Conservation (phyloP, 2,113 vertebrate species). For the Acanthisitta chloris region DNA sequence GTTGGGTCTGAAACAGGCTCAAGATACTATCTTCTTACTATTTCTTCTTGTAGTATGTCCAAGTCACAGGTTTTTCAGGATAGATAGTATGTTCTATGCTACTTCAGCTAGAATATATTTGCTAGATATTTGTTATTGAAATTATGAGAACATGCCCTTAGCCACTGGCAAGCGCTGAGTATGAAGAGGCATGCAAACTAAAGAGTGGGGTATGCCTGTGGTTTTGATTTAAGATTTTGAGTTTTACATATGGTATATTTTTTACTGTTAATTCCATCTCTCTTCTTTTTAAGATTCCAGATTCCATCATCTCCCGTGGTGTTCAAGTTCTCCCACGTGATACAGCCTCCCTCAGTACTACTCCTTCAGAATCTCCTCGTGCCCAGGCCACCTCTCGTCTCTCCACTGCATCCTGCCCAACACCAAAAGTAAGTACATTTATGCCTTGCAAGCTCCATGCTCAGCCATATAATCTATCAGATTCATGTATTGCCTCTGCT, state of each 20-base stretch:
- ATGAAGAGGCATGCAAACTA: background rate
- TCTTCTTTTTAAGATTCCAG: slow-evolving; percentile 87
- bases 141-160: background rate
- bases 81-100: background rate
- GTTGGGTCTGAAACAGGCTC: background rate
- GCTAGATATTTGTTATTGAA: background rate
- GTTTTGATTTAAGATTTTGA: background rate
- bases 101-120: background rate
- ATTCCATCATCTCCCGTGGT: slow-evolving; percentile 97
- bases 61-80: background rate
- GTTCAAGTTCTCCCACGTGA: slow-evolving; percentile 98
- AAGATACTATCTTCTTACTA: background rate
- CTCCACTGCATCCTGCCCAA: slow-evolving; percentile 97
- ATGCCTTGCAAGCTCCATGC: background rate
- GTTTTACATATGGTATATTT: background rate
- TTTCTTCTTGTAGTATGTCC: background rate
- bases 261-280: background rate
- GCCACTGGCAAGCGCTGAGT: background rate
- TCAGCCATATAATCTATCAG: slow-evolving; percentile 1
- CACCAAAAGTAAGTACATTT: slow-evolving; percentile 91
- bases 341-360: slow-evolving; percentile 97
- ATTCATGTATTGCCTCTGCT: slow-evolving; percentile 30
- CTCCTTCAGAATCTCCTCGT: slow-evolving; percentile 96
- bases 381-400: slow-evolving; percentile 98
- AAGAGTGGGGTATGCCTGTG: background rate